Conservation (phyloP, 2,113 vertebrate genomes). For the Siphamia tubifer region DNA sequence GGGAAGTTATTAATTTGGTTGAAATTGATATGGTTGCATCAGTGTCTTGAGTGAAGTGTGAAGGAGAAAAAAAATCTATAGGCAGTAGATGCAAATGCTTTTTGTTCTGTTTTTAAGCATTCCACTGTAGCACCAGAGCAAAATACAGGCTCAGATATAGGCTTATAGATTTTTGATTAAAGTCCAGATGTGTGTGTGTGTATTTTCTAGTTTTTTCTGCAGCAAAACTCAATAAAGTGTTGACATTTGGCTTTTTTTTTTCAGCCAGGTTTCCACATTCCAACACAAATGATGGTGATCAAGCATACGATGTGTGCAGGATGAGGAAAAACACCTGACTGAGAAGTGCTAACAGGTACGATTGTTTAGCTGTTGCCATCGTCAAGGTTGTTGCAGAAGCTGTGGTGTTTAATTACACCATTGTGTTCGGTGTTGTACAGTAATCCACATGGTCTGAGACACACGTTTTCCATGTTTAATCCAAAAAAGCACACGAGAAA, state of each 20-base stretch:
- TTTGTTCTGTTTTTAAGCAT: constrained; percentile 1
- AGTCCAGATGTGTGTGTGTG: not conserved
- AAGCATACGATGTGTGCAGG: not conserved
- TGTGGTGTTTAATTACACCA: too few relatives aligned
- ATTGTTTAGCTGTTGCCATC: not conserved
- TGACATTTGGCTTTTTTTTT: constrained; percentile 44
- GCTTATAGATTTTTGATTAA: not conserved
- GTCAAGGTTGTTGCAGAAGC: not conserved
- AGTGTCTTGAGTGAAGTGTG: constrained; percentile 19
- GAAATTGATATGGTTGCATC: constrained; percentile 37
- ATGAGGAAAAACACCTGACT: not conserved
- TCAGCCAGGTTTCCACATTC: constrained; percentile 10
- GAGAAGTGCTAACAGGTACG: not conserved
- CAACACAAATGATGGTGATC: not conserved
- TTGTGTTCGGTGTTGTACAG: too few relatives aligned
- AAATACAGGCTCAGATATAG: not conserved
- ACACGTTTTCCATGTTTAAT: too few relatives aligned
- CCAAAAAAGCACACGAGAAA: too few relatives aligned
- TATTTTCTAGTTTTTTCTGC: not conserved
- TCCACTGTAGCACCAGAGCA: not conserved
- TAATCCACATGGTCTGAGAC: too few relatives aligned
- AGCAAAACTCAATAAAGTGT: not conserved
- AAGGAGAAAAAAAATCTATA: constrained; percentile 29
- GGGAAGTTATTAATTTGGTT: constrained; percentile 50
- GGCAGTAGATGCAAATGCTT: constrained; percentile 26